Evolutionary conservation across 2,888 invertebrate genomes (phyloP).

Genomic region (Latheticus oryzae): DNA sequence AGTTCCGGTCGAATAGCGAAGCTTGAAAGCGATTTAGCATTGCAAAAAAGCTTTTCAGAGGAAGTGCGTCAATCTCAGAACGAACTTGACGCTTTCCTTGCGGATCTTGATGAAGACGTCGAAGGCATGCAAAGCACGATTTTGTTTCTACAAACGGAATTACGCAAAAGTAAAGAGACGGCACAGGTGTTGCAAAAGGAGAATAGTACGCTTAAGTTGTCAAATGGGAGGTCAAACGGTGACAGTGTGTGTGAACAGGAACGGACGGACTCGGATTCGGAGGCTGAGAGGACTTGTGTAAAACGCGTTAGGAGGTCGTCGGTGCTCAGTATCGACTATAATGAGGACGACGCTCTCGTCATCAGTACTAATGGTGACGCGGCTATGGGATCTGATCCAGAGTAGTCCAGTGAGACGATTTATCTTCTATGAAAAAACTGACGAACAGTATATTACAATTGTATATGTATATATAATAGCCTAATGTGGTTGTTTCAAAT

Average conservation of each 20-base stretch:
- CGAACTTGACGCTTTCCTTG: constrained; percentile 95
- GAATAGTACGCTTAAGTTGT: constrained; percentile 59
- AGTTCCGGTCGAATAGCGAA: constrained; percentile 95
- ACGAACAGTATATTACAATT: constrained; percentile 55
- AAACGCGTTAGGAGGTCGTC: constrained; percentile 79
- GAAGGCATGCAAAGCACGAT: constrained; percentile 99
- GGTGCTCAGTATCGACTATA: constrained; percentile 79
- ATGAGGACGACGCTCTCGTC: constrained; percentile 80
- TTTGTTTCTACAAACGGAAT: constrained; percentile 91
- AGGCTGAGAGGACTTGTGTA: constrained; percentile 67
- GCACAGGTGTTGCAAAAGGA: constrained; percentile 73
- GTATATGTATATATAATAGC: constrained; percentile 48
- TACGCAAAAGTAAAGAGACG: constrained; percentile 82
- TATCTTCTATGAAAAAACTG: too few species aligned
- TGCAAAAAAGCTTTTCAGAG: constrained; percentile 95
- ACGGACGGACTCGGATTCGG: constrained; percentile 66
- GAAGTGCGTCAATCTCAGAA: constrained; percentile 96
- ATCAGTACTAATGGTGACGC: constrained; percentile 77
- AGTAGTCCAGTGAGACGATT: constrained; percentile 49
- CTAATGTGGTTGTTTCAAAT: constrained; percentile 48
- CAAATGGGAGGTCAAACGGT: constrained; percentile 48
- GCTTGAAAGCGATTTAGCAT: constrained; percentile 92
- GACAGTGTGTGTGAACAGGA: constrained; percentile 62
- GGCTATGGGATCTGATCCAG: constrained; percentile 65
- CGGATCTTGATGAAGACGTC: constrained; percentile 96